Base-by-base conservation (phyloP, 2,113 vertebrate genomes). In the Chiloscyllium plagiosum region DNA sequence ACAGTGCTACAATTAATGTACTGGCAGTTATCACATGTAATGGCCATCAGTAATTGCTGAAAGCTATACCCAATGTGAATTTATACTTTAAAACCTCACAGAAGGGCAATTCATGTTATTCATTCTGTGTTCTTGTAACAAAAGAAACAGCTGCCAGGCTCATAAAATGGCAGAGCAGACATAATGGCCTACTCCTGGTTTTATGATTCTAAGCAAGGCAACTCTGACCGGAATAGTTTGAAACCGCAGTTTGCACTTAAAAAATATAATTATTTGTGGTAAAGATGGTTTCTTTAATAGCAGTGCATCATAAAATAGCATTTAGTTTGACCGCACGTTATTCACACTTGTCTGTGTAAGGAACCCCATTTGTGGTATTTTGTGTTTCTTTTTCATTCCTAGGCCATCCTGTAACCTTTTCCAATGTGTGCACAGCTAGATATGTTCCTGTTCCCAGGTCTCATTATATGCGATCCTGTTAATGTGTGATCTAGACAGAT, bases 81-180 rank as follows among this genome's bases (percentile, higher is more conserved):
- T 61, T 65, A 33, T 90, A 65, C 33, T 65, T 90, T 90, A 90
- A 90, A 90, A 56, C 52, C 56, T 29, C 87, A 6, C 56, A 90
- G 56, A 65, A 90, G 87, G 33, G 87, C 56, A 65, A 61, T 90
- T 90, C 65, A 65, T 90, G 56, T 65, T 56, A n/a, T 90, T 90
- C 87, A 90, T 90, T 56, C 87, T 65, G 19, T 61, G 61, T n/a
- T 26, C 56, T 56, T 65, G 33, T 65, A n/a, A 90, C 22, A 93
- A 93, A 93, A n/a, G 29, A 66, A n/a, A 66, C 61, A 90, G 52
- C 52, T 90, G 87, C 52, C 87, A 93, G 61, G 13, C 89, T 93
- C 15, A 20, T 93, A 68, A 93, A 93, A 93, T 92, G 89, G 56
- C 26, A 65, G 89, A 92, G 89, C 89, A 65, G 89, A 33, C 56